A percentile compares a stretch with the other conserved stretches of the same genome.
Evolutionary conservation across 2,797 vertebrate genomes (phyloP).

Genomic region (Gymnopithys bicolor): DNA sequence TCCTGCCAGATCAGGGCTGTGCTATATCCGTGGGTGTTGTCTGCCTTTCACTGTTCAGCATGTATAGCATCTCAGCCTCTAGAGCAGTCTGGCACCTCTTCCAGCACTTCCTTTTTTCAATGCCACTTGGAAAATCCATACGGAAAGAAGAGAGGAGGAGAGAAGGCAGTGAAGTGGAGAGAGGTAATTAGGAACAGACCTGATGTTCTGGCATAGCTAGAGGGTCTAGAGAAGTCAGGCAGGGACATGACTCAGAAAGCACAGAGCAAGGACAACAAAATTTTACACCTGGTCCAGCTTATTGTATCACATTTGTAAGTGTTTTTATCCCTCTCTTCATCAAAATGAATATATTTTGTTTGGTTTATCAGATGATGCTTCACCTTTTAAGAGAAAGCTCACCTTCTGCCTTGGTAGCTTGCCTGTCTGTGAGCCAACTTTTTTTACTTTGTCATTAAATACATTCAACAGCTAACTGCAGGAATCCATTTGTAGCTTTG

Average conservation of each 20-base stretch:
- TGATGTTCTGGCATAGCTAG: background rate
- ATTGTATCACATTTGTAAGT: background rate
- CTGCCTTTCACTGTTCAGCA: conserved; percentile 10
- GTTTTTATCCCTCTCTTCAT: background rate
- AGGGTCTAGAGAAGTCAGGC: background rate
- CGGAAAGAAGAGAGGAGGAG: background rate
- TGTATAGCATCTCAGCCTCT: conserved; percentile 15
- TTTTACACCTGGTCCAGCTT: background rate
- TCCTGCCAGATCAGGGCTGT: conserved; percentile 27
- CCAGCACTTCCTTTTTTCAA: background rate
- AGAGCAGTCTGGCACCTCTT: conserved; percentile 59
- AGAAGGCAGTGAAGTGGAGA: background rate
- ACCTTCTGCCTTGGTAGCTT: conserved; percentile 7
- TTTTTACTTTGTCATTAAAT: background rate
- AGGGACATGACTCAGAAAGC: background rate
- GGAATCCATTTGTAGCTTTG: background rate
- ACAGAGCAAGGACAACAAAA: background rate
- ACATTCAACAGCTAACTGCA: background rate
- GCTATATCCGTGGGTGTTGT: background rate
- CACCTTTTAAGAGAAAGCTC: conserved; percentile 27
- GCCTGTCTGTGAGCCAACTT: background rate
- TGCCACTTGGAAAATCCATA: background rate
- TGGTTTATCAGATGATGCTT: background rate
- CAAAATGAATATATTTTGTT: conserved; percentile 3
- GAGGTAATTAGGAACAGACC: background rate